Evolutionary conservation across 1,140 invertebrate genomes (phyloP).

Genomic region (Venustaconcha ellipsiformis): DNA sequence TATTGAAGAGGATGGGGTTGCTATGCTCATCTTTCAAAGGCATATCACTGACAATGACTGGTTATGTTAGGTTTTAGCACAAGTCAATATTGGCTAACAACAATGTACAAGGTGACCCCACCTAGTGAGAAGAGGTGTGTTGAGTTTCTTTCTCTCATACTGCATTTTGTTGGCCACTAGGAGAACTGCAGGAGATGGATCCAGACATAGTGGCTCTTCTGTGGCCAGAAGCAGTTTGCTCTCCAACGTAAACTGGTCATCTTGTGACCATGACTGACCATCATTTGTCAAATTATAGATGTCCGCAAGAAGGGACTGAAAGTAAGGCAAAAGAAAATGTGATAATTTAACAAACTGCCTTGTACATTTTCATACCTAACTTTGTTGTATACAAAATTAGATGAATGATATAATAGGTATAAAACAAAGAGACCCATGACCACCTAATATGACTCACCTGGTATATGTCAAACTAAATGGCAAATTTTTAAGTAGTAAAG

Average conservation of each 20-base stretch:
- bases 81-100: not conserved
- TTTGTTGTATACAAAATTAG: too few relatives aligned
- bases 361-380: too few relatives aligned
- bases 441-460: too few relatives aligned
- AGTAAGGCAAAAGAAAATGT: slow-evolving; percentile 1
- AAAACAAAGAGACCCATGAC: too few relatives aligned
- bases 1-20: too few relatives aligned
- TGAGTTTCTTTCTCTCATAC: slow-evolving; percentile 80
- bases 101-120: slow-evolving; percentile 46
- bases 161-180: slow-evolving; percentile 80
- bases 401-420: too few relatives aligned
- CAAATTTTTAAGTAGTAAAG: too few relatives aligned
- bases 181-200: slow-evolving; percentile 85
- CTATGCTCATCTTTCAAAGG: too few relatives aligned
- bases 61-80: too few relatives aligned
- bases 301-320: slow-evolving; percentile 81
- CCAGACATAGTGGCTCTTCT: slow-evolving; percentile 86
- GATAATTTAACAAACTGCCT: too few relatives aligned
- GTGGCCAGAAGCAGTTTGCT: slow-evolving; percentile 86
- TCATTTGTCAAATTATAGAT: slow-evolving; percentile 78
- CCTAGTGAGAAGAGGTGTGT: slow-evolving; percentile 80
- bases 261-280: slow-evolving; percentile 78
- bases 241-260: slow-evolving; percentile 84
- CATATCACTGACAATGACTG: too few relatives aligned
- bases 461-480: too few relatives aligned